Evolutionary conservation across 2,113 vertebrate genomes (phyloP), one percentile per base, ranked within the genome.

Genomic region (Poicephalus meyeri): DNA sequence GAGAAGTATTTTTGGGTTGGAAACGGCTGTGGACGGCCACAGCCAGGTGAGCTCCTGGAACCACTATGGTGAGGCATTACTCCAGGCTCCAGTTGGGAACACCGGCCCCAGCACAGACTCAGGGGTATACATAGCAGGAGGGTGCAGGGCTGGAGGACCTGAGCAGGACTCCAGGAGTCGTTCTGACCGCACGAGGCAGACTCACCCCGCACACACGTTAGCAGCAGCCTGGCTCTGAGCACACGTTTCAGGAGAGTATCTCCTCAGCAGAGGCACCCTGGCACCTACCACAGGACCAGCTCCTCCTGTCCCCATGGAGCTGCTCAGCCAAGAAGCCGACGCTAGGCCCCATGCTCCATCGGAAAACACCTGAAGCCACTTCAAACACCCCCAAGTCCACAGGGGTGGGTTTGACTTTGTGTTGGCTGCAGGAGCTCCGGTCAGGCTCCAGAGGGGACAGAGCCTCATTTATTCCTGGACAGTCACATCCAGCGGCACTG

Each of bases 311-410:
- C 80, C 64, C 81, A 20, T 0, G 0, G 56, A 89, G 61, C 91
- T 5, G 1, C 28, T 64, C 21, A 58, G 56, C 33, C 56, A 58
- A n/a, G 44, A 20, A 66, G 35, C 90, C 2, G 4, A 8, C 3
- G 0, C 56, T 4, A 25, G 74, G 73, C 74, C 94, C 86, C 84
- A 63, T 41, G 64, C 58, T 65, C 72, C 85, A 7, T 19, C 0
- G 8, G 83, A 92, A 95, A 86, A 91, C 93, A 92, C 95, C 91
- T 95, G 93, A 91, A 96, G 69, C 69, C 73, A 86, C 91, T 91
- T 71, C 8, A 31, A 74, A 46, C 25, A 63, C 25, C 61, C n/a
- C 69, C 46, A 64, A 44, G 77, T 68, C 60, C 16, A 3, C 8
- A 33, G 33, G 24, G 39, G 24, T 47, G 72, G 39, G 37, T 79